Evolutionary conservation across 2,113 vertebrate genomes (phyloP).

Genomic region (Leucopternis melanops): DNA sequence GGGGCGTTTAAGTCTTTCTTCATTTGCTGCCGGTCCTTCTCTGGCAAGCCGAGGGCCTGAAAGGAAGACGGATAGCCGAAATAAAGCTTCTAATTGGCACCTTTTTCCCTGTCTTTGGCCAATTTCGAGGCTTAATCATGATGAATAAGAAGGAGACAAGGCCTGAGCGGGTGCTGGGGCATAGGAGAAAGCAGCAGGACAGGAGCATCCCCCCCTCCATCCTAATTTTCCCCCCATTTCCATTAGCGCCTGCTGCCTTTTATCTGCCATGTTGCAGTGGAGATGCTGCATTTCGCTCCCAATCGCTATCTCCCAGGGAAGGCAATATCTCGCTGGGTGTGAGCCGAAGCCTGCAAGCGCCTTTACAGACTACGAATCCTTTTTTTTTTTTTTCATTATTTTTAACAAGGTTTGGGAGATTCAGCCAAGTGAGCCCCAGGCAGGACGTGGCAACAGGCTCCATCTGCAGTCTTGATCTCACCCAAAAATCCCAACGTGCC

Average conservation of each 20-base stretch:
- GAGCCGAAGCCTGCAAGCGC: rapidly evolving
- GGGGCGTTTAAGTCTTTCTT: not conserved
- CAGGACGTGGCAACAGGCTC: rapidly evolving
- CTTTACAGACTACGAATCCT: not conserved
- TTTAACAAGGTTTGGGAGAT: not conserved
- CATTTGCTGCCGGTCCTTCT: not conserved
- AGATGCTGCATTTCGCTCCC: not conserved
- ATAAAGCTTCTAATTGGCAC: constrained; percentile 18
- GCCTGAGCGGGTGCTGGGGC: not conserved
- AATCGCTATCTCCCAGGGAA: rapidly evolving
- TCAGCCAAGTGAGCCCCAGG: rapidly evolving
- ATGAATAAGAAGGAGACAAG: not conserved
- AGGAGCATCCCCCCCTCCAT: not conserved
- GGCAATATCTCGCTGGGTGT: rapidly evolving
- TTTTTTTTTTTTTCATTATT: not conserved
- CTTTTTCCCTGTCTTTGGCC: not conserved
- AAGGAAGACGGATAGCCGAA: not conserved
- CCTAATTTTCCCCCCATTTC: not conserved
- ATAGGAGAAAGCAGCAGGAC: rapidly evolving
- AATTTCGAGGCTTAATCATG: not conserved
- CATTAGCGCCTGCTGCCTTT: not conserved
- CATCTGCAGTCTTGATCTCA: not conserved
- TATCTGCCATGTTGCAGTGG: rapidly evolving
- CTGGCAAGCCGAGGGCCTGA: not conserved
- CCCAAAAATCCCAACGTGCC: not conserved